These are phyloP conservation scores for Glaucopsyche alexis DNA, from an alignment of 2,888 invertebrate genomes.

Conservation along the genomic window DNA sequence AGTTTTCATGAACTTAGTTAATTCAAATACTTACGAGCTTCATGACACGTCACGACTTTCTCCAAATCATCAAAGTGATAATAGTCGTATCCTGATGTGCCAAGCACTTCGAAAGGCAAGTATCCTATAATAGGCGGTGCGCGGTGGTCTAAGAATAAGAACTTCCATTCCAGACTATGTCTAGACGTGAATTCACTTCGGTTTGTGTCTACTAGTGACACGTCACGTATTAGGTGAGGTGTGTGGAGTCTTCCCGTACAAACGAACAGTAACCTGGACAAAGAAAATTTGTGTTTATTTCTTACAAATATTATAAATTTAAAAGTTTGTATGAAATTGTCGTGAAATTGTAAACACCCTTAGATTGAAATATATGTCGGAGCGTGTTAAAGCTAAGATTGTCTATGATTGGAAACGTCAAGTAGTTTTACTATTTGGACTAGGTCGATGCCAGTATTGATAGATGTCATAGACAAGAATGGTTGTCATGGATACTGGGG, in stretches of 20 bases:
- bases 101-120: conserved; percentile 95
- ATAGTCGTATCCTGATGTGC: conserved; percentile 97
- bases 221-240: conserved; percentile 91
- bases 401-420: too few species aligned
- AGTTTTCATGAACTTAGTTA: neutral
- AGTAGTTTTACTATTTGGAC: too few species aligned
- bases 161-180: conserved; percentile 98
- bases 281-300: neutral
- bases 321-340: too few species aligned
- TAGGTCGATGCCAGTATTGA: too few species aligned
- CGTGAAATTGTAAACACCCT: too few species aligned
- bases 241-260: conserved; percentile 90
- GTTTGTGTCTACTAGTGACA: conserved; percentile 87
- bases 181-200: conserved; percentile 94
- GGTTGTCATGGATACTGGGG: too few species aligned
- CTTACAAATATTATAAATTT: too few species aligned
- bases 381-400: too few species aligned
- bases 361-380: too few species aligned
- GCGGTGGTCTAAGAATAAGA: conserved; percentile 94
- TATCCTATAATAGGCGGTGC: conserved; percentile 96
- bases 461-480: too few species aligned
- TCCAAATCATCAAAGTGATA: conserved; percentile 97
- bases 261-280: conserved; percentile 84
- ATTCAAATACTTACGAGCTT: conserved; percentile 84
- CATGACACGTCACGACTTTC: conserved; percentile 91